These are phyloP conservation scores for Cavia porcellus DNA, from an alignment of 2,113 vertebrate genomes.

Conservation along the genomic window DNA sequence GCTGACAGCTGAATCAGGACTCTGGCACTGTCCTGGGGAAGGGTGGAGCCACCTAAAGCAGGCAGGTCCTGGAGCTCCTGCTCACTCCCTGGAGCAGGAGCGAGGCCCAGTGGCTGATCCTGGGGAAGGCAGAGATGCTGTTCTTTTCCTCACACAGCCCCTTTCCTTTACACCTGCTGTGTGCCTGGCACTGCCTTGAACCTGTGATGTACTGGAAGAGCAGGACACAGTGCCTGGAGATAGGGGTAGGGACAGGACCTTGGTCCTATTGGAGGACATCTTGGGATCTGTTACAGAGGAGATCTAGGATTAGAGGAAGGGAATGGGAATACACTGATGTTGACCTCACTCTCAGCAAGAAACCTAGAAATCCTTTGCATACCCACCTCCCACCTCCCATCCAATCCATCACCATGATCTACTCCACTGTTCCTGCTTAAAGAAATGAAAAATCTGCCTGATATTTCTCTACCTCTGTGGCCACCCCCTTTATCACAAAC, in stretches of 20 bases:
- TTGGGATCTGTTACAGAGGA: neutral
- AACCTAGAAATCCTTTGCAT: neutral
- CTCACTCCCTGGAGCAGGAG: neutral
- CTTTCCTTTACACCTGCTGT: no score
- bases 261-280: neutral
- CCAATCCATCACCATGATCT: neutral
- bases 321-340: no score
- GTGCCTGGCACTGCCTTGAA: accelerated
- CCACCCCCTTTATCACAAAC: neutral
- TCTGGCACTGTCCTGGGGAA: no score
- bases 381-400: neutral
- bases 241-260: neutral
- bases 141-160: neutral
- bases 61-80: no score
- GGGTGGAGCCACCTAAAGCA: neutral
- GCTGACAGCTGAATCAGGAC: accelerated
- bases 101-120: neutral
- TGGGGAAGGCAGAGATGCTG: neutral
- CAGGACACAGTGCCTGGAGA: accelerated
- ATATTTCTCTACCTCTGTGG: neutral
- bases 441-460: neutral
- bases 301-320: neutral
- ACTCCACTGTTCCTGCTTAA: neutral
- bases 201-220: accelerated
- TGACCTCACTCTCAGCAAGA: neutral